Evolutionary conservation across 2,888 invertebrate species (phyloP).

Genomic region (Quadroppia sp.): DNA sequence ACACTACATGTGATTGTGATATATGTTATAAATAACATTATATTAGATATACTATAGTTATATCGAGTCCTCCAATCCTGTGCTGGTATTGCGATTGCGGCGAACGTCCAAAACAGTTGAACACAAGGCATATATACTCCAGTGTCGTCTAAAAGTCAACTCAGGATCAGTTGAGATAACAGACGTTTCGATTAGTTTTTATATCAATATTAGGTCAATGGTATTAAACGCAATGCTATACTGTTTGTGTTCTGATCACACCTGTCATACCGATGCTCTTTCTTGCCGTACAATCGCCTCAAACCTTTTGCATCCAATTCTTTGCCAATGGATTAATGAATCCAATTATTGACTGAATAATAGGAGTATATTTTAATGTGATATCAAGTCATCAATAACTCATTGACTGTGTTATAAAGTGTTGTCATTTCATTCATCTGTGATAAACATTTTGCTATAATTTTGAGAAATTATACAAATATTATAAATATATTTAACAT

Average conservation of each 20-base stretch:
- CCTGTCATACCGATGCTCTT: background rate
- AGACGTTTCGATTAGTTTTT: background rate
- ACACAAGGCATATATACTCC: background rate
- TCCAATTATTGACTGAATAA: background rate
- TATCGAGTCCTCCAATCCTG: background rate
- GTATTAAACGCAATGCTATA: background rate
- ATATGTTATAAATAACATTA: too few species aligned
- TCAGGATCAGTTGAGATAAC: background rate
- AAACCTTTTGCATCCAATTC: background rate
- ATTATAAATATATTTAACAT: background rate
- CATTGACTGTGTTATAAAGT: slow-evolving; percentile 5
- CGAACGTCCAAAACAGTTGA: background rate
- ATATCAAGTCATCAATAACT: slow-evolving; percentile 2
- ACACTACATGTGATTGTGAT: too few species aligned
- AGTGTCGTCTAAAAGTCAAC: background rate
- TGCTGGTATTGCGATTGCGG: slow-evolving; percentile 12
- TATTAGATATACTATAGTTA: too few species aligned
- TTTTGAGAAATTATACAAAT: background rate
- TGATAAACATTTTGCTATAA: slow-evolving; percentile 12
- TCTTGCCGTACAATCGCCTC: background rate
- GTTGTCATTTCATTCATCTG: background rate
- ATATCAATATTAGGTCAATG: slow-evolving; percentile 15
- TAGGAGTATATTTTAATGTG: background rate
- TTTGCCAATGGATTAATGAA: background rate
- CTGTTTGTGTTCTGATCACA: background rate